Percentiles rank a stretch among this genome's conserved stretches.
Evolutionary conservation across 2,113 vertebrate species (phyloP).

Genomic region (Colistium nudipinnis): DNA sequence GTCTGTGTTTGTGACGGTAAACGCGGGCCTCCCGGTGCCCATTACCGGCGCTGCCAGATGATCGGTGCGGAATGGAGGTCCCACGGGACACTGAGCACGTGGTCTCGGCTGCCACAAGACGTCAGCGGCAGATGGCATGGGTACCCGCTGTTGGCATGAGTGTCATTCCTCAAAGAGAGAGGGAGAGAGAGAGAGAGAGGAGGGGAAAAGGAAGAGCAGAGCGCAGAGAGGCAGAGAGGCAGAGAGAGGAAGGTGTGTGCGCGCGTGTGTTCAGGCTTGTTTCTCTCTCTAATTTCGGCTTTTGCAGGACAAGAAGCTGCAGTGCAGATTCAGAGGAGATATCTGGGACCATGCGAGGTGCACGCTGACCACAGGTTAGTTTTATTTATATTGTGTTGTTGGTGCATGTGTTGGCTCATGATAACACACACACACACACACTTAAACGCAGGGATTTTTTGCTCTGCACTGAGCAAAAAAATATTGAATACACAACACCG

Average conservation of each 20-base stretch:
- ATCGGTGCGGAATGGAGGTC: constrained; percentile 95
- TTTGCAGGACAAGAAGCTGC: constrained; percentile 86
- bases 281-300: constrained; percentile 81
- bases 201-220: constrained; percentile 79
- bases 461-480: neutral
- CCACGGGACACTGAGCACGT: constrained; percentile 93
- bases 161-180: constrained; percentile 95
- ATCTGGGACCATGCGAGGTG: constrained; percentile 90
- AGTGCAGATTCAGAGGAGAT: constrained; percentile 87
- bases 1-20: constrained; percentile 95
- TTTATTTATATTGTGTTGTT: neutral
- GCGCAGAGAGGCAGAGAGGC: neutral
- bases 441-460: neutral
- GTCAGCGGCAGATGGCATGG: constrained; percentile 99
- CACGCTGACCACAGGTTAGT: constrained; percentile 92
- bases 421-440: neutral
- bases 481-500: too few species aligned
- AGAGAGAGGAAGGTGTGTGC: constrained; percentile 77
- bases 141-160: constrained; percentile 99
- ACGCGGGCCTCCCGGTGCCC: constrained; percentile 97
- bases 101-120: constrained; percentile 96
- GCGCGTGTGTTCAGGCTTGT: constrained; percentile 82
- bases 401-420: constrained; percentile 39
- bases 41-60: constrained; percentile 99
- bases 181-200: constrained; percentile 81